phyloP scores from a whole-genome alignment of 2,113 vertebrate species.

The Oceanodroma tethys region DNA sequence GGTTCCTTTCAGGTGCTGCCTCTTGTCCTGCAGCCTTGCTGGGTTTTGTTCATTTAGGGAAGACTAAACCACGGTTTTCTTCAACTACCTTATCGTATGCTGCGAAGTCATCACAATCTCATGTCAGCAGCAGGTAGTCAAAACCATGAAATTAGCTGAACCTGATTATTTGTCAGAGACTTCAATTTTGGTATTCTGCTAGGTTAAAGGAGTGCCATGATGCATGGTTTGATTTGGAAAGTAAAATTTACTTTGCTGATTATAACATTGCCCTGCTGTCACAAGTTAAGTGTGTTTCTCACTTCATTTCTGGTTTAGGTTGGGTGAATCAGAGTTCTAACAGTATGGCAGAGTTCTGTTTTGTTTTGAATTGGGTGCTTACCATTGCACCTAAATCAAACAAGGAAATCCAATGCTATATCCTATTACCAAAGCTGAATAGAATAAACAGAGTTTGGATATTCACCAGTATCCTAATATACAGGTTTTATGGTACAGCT shows the following conservation, averaged over 20 bases:
- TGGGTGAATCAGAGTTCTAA: neutral
- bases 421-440: neutral
- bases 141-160: neutral
- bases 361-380: neutral
- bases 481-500: neutral
- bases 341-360: neutral
- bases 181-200: neutral
- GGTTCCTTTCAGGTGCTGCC: neutral
- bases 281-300: neutral
- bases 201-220: neutral
- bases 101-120: neutral
- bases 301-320: neutral
- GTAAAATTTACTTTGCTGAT: neutral
- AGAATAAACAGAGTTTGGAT: neutral
- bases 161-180: neutral
- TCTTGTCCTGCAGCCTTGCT: neutral
- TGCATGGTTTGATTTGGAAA: neutral
- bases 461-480: neutral
- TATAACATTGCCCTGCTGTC: neutral
- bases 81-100: fast-evolving
- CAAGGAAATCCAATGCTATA: neutral
- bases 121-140: neutral
- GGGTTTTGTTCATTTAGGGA: neutral
- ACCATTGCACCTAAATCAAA: neutral
- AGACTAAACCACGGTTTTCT: neutral